phyloP scores from a whole-genome alignment of 2,888 invertebrate species.

The Scaptomyza caliginosa region DNA sequence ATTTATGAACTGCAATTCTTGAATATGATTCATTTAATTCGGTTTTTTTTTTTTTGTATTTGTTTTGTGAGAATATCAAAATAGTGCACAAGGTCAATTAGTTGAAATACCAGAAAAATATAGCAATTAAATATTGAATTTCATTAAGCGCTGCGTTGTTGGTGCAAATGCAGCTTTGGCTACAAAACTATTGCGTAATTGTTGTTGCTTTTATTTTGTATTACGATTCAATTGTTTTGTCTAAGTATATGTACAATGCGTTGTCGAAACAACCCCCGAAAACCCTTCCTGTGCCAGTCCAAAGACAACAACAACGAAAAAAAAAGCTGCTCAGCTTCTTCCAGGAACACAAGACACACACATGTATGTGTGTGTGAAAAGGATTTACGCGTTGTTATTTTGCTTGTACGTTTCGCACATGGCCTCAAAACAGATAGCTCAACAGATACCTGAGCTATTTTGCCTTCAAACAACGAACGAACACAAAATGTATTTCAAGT shows the following conservation, averaged over 20 bases:
- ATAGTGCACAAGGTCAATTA: slow-evolving; percentile 77
- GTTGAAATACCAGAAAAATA: slow-evolving; percentile 71
- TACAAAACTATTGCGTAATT: slow-evolving; percentile 54
- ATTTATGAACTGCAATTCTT: slow-evolving; percentile 40
- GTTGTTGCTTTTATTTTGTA: slow-evolving; percentile 7
- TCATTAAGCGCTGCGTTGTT: slow-evolving; percentile 5
- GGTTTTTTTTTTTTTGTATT: slow-evolving; percentile 1
- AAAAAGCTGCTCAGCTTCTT: slow-evolving; percentile 48
- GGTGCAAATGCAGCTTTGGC: slow-evolving; percentile 32
- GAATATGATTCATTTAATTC: slow-evolving; percentile 44
- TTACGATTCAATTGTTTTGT: slow-evolving; percentile 15
- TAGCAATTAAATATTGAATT: slow-evolving; percentile 53
- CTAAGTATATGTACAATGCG: slow-evolving; percentile 35
- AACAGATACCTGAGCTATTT: slow-evolving; percentile 76
- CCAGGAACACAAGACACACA: slow-evolving; percentile 31
- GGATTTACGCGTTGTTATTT: slow-evolving; percentile 67
- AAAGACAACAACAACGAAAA: slow-evolving; percentile 21
- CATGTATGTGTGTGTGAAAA: slow-evolving; percentile 57
- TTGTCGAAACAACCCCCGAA: slow-evolving; percentile 47
- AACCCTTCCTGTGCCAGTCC: slow-evolving; percentile 43
- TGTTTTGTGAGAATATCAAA: slow-evolving; percentile 60
- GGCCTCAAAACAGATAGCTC: slow-evolving; percentile 55
- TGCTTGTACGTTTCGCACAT: slow-evolving; percentile 60
- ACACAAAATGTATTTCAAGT: slow-evolving; percentile 13
- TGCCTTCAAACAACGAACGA: slow-evolving; percentile 35